phyloP scores from a whole-genome alignment of 2,797 vertebrate species.

The Geotria australis region DNA sequence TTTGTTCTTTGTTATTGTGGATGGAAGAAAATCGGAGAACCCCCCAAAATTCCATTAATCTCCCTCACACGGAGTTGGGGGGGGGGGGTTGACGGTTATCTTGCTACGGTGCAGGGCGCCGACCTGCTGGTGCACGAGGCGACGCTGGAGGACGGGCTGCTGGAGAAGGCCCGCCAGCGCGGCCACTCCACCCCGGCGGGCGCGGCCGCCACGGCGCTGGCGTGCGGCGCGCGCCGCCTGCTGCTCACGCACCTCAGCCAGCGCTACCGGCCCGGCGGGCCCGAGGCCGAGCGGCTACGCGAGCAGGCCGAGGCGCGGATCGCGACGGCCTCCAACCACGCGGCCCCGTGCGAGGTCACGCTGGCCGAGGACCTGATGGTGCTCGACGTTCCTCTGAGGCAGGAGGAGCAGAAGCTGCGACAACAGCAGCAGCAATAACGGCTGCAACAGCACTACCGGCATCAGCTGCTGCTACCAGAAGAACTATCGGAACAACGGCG shows the following conservation, averaged over 20 bases:
- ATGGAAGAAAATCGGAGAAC: too few relatives aligned
- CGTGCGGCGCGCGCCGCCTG: slow-evolving; percentile 16
- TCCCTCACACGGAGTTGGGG: too few relatives aligned
- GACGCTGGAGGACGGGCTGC: slow-evolving; percentile 29
- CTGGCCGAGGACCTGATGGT: slow-evolving; percentile 62
- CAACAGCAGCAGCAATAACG: too few relatives aligned
- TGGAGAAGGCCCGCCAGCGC: slow-evolving; percentile 30
- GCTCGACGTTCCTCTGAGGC: slow-evolving; percentile 24
- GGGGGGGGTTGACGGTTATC: too few relatives aligned
- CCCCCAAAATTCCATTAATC: too few relatives aligned
- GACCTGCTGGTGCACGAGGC: slow-evolving; percentile 62
- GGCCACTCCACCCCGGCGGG: slow-evolving; percentile 50
- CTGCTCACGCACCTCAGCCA: slow-evolving; percentile 68
- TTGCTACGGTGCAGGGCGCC: slow-evolving; percentile 8
- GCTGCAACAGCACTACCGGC: too few relatives aligned
- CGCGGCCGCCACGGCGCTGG: slow-evolving; percentile 24
- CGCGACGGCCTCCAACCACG: slow-evolving; percentile 3
- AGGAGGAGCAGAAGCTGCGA: neutral
- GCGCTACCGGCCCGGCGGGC: slow-evolving; percentile 27
- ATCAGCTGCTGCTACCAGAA: too few relatives aligned
- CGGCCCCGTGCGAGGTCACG: slow-evolving; percentile 13
- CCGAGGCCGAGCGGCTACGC: slow-evolving; percentile 15
- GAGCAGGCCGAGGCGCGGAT: slow-evolving; percentile 28
- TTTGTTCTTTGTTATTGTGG: too few relatives aligned
- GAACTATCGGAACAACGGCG: too few relatives aligned